These are phyloP conservation scores for Pontoporia blainvillei DNA, from an alignment of 2,113 vertebrate genomes.

Conservation along the genomic window DNA sequence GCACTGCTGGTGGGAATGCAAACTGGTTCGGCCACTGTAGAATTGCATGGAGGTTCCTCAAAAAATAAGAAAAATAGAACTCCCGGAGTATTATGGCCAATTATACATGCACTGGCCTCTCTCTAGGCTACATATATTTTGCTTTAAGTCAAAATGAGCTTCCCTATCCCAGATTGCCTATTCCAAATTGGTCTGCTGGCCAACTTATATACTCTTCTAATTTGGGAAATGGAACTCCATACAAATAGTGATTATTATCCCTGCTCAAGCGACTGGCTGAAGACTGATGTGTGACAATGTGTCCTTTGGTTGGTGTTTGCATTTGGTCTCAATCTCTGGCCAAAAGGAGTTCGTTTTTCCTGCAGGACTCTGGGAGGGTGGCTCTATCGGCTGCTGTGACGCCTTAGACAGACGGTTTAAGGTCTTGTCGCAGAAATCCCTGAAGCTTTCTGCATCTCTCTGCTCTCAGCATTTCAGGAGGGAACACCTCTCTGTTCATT, in stretches of 20 bases:
- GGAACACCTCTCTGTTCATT: background rate
- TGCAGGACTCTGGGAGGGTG: background rate
- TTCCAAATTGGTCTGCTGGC: background rate
- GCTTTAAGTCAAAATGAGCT: background rate
- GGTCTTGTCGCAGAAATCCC: background rate
- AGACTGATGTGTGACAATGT: background rate
- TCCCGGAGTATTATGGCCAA: background rate
- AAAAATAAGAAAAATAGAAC: background rate
- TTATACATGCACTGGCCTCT: background rate
- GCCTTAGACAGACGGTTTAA: background rate
- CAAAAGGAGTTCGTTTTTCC: background rate
- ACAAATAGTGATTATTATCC: background rate
- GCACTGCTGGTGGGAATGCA: background rate
- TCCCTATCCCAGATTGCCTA: background rate
- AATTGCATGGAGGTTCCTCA: background rate
- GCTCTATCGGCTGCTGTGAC: too few species aligned
- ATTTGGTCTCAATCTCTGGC: background rate
- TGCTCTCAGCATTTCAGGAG: background rate
- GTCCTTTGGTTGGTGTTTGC: background rate
- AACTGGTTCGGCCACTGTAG: background rate
- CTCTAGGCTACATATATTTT: background rate
- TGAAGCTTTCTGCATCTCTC: background rate
- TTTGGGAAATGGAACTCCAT: background rate
- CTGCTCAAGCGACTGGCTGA: background rate
- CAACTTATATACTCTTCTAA: background rate